phyloP scores from a whole-genome alignment of 2,797 vertebrate genomes.

The Helicolenus hilgendorfi region DNA sequence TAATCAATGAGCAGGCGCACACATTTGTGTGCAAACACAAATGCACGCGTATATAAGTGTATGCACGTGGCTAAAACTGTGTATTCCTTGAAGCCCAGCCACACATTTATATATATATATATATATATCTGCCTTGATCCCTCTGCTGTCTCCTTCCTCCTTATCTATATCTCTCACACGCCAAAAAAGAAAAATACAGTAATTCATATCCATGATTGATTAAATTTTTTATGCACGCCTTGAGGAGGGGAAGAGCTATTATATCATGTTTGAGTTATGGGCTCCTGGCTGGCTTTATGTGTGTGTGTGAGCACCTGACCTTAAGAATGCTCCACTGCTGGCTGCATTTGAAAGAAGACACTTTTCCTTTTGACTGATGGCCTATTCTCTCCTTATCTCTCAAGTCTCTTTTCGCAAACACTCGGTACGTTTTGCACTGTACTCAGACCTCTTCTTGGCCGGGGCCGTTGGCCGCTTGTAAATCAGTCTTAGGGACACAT shows the following conservation, averaged over 20 bases:
- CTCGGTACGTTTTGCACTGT: constrained; percentile 8
- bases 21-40: background rate
- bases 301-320: constrained; percentile 42
- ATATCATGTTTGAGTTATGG: constrained; percentile 63
- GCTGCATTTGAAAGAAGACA: constrained; percentile 54
- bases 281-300: constrained; percentile 17
- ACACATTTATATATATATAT: background rate
- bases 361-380: constrained; percentile 37
- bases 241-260: constrained; percentile 53
- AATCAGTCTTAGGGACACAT: constrained; percentile 57
- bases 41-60: background rate
- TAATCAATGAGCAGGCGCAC: background rate
- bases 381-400: constrained; percentile 38
- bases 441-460: constrained; percentile 45
- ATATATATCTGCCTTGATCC: background rate
- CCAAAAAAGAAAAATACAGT: constrained; percentile 49
- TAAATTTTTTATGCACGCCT: constrained; percentile 41
- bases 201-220: constrained; percentile 63
- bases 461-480: constrained; percentile 15
- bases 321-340: constrained; percentile 57
- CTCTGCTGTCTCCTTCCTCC: constrained; percentile 32
- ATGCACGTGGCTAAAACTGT: background rate
- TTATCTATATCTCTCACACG: constrained; percentile 47
- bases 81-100: background rate
- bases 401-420: constrained; percentile 32